Evolutionary conservation across 2,797 vertebrate genomes (phyloP).

Genomic region (Apogon talboti): DNA sequence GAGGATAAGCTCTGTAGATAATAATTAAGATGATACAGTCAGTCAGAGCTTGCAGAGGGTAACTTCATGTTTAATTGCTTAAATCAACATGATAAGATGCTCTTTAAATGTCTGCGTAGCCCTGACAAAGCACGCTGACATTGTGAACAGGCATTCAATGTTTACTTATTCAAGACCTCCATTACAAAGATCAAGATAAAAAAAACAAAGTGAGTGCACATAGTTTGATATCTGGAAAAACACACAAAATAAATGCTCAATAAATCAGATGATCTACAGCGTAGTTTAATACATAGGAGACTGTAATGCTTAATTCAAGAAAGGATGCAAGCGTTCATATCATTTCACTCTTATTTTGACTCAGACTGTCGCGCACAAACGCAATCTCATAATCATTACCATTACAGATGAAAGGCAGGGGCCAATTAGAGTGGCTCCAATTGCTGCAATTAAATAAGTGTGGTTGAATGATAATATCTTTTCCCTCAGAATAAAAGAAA

Average conservation of each 20-base stretch:
- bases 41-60: constrained; percentile 79
- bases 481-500: constrained; percentile 84
- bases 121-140: constrained; percentile 78
- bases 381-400: constrained; percentile 88
- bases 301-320: constrained; percentile 29
- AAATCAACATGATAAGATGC: constrained; percentile 86
- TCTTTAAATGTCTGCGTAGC: constrained; percentile 80
- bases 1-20: constrained; percentile 85
- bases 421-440: constrained; percentile 87
- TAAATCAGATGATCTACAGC: constrained; percentile 34
- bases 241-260: constrained; percentile 30
- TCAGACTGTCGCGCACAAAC: constrained; percentile 78
- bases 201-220: constrained; percentile 60
- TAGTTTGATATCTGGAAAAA: constrained; percentile 44
- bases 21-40: constrained; percentile 87
- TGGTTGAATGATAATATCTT: constrained; percentile 89
- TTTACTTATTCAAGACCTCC: constrained; percentile 79
- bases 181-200: constrained; percentile 76
- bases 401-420: constrained; percentile 88
- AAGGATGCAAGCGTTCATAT: constrained; percentile 42
- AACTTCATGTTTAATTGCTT: constrained; percentile 89
- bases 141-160: constrained; percentile 73
- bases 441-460: constrained; percentile 90
- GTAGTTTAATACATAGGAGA: constrained; percentile 8
- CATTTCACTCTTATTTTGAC: constrained; percentile 55